Percentiles rank a stretch among this genome's conserved stretches.
Evolutionary conservation across 2,797 vertebrate genomes (phyloP).

Genomic region (Mareca strepera): DNA sequence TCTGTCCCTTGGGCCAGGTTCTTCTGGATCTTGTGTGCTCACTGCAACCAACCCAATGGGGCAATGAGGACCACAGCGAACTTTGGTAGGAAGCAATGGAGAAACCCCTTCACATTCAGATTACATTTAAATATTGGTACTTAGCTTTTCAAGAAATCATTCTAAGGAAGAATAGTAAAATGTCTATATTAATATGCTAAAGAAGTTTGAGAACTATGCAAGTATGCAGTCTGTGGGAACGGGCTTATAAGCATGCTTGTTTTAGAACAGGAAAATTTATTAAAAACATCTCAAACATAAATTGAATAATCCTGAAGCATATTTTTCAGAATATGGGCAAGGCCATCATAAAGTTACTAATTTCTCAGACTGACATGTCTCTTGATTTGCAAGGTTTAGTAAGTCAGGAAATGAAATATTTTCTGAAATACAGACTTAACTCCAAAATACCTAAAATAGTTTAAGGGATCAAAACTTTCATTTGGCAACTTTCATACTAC

Average conservation of each 20-base stretch:
- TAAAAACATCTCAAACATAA: slow-evolving; percentile 26
- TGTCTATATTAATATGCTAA: not conserved
- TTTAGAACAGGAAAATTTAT: not conserved
- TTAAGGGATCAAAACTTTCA: slow-evolving; percentile 1
- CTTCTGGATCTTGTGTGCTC: not conserved
- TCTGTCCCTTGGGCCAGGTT: not conserved
- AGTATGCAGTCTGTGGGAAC: not conserved
- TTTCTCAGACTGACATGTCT: not conserved
- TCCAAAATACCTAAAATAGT: slow-evolving; percentile 23
- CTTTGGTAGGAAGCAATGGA: not conserved
- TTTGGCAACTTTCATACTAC: not conserved
- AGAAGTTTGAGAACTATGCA: not conserved
- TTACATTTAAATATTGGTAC: rapidly evolving
- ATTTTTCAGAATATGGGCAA: not conserved
- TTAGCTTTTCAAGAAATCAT: not conserved
- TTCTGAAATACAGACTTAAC: slow-evolving; percentile 22
- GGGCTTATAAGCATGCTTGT: not conserved
- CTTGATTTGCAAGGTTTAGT: not conserved
- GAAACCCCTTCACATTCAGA: not conserved
- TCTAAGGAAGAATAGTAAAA: not conserved
- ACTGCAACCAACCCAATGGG: not conserved
- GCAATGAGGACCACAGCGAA: not conserved
- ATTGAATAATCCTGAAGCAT: not conserved
- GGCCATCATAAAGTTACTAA: not conserved
- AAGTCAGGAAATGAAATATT: not conserved